phyloP scores from a whole-genome alignment of 2,113 vertebrate genomes.

The Boulengeromyrus knoepffleri region DNA sequence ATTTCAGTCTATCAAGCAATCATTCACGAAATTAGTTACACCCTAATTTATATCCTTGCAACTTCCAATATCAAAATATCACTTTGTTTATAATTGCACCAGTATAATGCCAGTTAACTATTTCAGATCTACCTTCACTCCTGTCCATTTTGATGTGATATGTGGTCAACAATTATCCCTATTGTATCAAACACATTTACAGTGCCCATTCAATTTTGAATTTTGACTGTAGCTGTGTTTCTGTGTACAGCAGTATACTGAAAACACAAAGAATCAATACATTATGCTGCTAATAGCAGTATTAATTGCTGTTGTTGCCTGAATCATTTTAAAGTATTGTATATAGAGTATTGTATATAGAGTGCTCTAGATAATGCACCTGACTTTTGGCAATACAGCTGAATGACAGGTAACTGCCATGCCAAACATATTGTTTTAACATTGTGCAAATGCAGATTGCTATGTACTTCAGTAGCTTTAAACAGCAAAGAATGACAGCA shows the following conservation, averaged over 20 bases:
- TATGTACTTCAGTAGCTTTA: neutral
- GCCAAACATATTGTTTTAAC: slow-evolving; percentile 2
- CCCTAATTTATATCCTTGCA: neutral
- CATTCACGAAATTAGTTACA: neutral
- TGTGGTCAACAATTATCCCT: neutral
- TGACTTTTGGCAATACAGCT: neutral
- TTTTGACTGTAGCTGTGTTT: too few relatives aligned
- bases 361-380: neutral
- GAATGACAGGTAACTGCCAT: neutral
- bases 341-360: too few relatives aligned
- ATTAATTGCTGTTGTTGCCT: neutral
- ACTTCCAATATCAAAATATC: neutral
- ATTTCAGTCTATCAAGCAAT: neutral
- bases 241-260: neutral
- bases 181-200: neutral
- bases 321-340: neutral
- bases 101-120: neutral
- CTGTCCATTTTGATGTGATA: neutral
- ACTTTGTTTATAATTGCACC: neutral
- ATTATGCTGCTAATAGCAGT: neutral
- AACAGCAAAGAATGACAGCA: slow-evolving; percentile 6
- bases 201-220: neutral
- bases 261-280: neutral
- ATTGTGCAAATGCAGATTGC: slow-evolving; percentile 8
- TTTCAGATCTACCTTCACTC: neutral